phyloP scores from a whole-genome alignment of 2,113 vertebrate species.

The Brevimyrus niger region DNA sequence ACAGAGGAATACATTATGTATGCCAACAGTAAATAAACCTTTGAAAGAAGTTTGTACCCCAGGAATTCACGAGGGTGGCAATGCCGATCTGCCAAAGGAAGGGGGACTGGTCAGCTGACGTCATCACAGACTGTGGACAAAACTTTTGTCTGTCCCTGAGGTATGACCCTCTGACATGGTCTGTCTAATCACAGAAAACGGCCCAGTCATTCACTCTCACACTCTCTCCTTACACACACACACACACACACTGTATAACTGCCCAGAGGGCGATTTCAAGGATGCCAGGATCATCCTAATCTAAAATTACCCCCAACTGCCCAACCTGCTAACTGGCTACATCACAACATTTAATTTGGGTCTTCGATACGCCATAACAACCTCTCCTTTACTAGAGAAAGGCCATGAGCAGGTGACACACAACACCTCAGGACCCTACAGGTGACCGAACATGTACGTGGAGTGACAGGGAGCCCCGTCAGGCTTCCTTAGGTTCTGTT shows the following conservation, averaged over 20 bases:
- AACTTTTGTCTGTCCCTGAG: neutral
- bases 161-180: neutral
- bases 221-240: neutral
- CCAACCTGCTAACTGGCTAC: neutral
- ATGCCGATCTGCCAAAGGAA: neutral
- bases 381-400: slow-evolving; percentile 5
- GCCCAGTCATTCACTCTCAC: slow-evolving; percentile 22
- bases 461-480: neutral
- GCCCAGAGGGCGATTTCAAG: slow-evolving; percentile 52
- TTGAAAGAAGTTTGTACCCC: slow-evolving; percentile 6
- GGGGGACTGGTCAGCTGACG: neutral
- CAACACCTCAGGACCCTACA: neutral
- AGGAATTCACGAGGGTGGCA: neutral
- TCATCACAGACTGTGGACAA: neutral
- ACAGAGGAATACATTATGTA: slow-evolving; percentile 21
- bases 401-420: slow-evolving; percentile 1
- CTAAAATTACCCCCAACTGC: neutral
- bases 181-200: neutral
- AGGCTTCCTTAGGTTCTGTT: neutral
- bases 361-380: neutral
- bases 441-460: neutral
- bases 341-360: slow-evolving; percentile 10
- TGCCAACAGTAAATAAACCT: slow-evolving; percentile 9
- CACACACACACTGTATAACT: slow-evolving; percentile 27
- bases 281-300: slow-evolving; percentile 49